These are phyloP conservation scores for Zosterops borbonicus DNA, from an alignment of 2,113 vertebrate species.

Conservation along the genomic window DNA sequence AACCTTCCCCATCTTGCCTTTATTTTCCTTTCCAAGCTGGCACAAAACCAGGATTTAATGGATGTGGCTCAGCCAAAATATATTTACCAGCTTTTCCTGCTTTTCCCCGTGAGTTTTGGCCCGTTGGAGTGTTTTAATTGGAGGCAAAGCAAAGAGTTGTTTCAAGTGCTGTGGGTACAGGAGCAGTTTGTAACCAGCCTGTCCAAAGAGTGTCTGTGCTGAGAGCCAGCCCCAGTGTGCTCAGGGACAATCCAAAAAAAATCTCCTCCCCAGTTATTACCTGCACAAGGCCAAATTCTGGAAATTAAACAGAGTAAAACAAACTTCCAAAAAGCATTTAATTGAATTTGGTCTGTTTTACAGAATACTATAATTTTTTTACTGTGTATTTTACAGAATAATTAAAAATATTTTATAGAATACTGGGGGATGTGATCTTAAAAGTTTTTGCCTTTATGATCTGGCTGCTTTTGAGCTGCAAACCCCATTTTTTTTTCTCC, in stretches of 20 bases:
- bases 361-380: not conserved
- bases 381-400: too few relatives aligned
- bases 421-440: too few relatives aligned
- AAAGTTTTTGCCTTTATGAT: not conserved
- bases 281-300: not conserved
- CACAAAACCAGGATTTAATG: not conserved
- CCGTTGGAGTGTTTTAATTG: not conserved
- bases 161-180: not conserved
- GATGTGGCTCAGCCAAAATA: not conserved
- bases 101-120: conserved; percentile 29
- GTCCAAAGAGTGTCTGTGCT: not conserved
- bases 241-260: not conserved
- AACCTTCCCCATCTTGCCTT: not conserved
- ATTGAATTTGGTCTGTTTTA: not conserved
- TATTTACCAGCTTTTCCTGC: conserved; percentile 9
- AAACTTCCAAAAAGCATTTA: not conserved
- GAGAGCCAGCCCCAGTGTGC: not conserved
- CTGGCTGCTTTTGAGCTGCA: not conserved
- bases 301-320: not conserved
- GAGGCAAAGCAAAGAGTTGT: not conserved
- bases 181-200: not conserved
- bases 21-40: conserved; percentile 4
- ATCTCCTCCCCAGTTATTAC: not conserved
- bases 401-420: too few relatives aligned
- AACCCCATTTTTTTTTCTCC: not conserved